Percentiles rank a stretch among this genome's conserved stretches.
phyloP scores from a whole-genome alignment of 2,113 vertebrate genomes.

The Hemichromis elongatus region DNA sequence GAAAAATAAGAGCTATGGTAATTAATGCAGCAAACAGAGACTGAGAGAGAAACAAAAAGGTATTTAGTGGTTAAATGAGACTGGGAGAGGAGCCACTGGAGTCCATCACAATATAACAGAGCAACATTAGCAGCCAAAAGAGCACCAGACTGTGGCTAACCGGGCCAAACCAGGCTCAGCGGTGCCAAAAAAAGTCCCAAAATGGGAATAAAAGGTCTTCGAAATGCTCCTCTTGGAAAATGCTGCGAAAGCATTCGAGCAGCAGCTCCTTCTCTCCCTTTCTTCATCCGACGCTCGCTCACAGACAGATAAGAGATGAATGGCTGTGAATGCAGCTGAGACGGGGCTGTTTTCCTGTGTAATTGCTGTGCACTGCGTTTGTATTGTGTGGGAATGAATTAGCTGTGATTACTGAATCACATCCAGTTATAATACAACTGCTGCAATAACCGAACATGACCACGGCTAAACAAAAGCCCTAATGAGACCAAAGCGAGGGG shows the following conservation, averaged over 20 bases:
- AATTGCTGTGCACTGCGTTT: constrained; percentile 10
- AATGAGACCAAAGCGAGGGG: background rate
- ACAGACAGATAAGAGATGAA: background rate
- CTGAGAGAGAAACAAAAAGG: background rate
- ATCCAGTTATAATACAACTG: background rate
- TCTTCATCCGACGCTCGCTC: background rate
- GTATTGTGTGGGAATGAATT: constrained; percentile 33
- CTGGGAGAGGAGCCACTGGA: constrained; percentile 3
- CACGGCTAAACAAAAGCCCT: background rate
- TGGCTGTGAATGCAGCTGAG: background rate
- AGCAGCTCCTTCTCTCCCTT: background rate
- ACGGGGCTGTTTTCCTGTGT: background rate
- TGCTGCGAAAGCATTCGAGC: background rate
- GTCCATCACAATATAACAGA: background rate
- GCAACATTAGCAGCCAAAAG: background rate
- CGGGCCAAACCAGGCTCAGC: background rate
- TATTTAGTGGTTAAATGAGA: constrained; percentile 2
- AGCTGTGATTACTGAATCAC: constrained; percentile 26
- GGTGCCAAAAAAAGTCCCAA: background rate
- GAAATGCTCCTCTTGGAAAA: background rate
- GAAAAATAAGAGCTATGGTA: background rate
- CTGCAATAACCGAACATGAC: background rate
- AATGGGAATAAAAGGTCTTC: background rate
- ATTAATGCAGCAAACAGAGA: background rate
- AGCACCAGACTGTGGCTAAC: background rate